Evolutionary conservation across 1,140 invertebrate genomes (phyloP).

Genomic region (Drosophila eugracilis): DNA sequence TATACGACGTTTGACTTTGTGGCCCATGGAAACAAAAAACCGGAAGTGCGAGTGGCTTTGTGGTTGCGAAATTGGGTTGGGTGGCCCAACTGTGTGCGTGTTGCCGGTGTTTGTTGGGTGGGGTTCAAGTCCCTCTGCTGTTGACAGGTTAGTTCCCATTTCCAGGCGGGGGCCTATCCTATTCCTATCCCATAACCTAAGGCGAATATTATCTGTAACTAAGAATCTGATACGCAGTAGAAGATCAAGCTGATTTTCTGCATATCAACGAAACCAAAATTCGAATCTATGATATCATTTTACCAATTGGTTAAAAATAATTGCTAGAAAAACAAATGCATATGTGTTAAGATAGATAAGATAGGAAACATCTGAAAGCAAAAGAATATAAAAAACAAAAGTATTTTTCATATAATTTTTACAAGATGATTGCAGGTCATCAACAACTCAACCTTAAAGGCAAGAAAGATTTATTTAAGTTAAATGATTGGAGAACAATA

Average conservation of each 20-base stretch:
- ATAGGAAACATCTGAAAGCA: too few species aligned
- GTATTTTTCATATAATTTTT: too few species aligned
- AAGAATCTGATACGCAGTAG: not conserved
- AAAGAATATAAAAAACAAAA: too few species aligned
- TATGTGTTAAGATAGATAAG: too few species aligned
- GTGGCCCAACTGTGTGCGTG: not conserved
- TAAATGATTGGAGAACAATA: too few species aligned
- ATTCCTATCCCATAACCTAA: not conserved
- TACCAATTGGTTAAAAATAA: too few species aligned
- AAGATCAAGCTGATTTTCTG: not conserved
- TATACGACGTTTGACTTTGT: slow-evolving; percentile 60
- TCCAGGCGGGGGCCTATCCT: not conserved
- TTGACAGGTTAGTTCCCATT: slow-evolving; percentile 31
- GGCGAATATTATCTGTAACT: not conserved
- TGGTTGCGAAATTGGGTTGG: slow-evolving; percentile 15
- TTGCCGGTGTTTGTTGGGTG: slow-evolving; percentile 1
- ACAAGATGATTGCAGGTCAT: too few species aligned
- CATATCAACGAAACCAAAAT: too few species aligned
- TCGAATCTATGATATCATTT: too few species aligned
- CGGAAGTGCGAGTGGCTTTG: slow-evolving; percentile 45
- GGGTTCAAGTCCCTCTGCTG: slow-evolving; percentile 5
- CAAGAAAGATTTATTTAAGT: too few species aligned
- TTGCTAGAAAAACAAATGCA: too few species aligned
- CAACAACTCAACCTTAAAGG: not conserved
- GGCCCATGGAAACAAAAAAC: slow-evolving; percentile 43